Evolutionary conservation across 2,888 invertebrate genomes (phyloP), one percentile per base, ranked within the genome.

Genomic region (Meteorus cinctellus): DNA sequence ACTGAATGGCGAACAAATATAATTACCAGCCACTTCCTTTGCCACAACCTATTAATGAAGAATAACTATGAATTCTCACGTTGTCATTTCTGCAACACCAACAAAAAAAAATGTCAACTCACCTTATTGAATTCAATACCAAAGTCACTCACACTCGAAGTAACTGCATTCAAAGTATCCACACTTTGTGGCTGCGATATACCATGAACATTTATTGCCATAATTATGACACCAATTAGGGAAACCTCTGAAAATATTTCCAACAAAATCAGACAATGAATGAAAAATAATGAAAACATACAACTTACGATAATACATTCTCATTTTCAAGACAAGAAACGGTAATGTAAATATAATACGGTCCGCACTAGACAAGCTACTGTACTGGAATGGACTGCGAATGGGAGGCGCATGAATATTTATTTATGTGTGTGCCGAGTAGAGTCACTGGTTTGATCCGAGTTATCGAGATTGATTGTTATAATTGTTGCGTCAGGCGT

Each of bases 1-100:
- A 75, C 84, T 84, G 8, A 85, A 74, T 1, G 85, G 84, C 6
- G 84, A 85, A 36, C 34, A 62, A 36, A 80, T 67, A n/a, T 79
- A 62, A 66, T 80, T 80, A 8, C 81, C 81, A 31, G 69, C 2
- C 1, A 77, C 29, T 2, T 62, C 76, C 4, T 79, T 45, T 16
- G 72, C 77, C 8, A 86, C 72, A 19, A 48, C 45, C 87, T 87
- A 6, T n/a, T 4, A 70, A 70, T 34, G 24, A 24, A 0, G 24
- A 24, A 24, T 27, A 66, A 73, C 10, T 66, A 19, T 19, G 6
- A 12, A 59, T 31, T 2, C 14, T 1, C 10, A 14, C n/a, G 55
- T 48, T 16, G 16, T 55, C 2, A 19, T 19, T 8, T 19, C 5
- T 4, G 2, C 1, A 6, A 19, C 1, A 24, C 24, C 5, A 10